Evolutionary conservation across 2,888 invertebrate species (phyloP).

Genomic region (Nysson spinosus): DNA sequence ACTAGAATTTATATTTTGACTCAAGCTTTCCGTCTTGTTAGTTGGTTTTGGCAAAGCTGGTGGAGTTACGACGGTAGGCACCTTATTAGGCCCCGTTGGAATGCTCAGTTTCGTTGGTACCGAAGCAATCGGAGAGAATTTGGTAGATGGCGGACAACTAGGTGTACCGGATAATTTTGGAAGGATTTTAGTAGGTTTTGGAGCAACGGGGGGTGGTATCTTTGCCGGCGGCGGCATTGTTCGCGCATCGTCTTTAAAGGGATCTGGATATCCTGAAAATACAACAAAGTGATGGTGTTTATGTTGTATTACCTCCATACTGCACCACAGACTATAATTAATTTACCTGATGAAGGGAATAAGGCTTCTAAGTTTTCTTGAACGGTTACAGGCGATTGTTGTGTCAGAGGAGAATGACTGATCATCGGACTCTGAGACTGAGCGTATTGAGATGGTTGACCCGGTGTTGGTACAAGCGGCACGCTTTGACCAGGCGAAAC

Average conservation of each 20-base stretch:
- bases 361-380: constrained; percentile 80
- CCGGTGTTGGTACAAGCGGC: constrained; percentile 61
- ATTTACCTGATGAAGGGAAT: constrained; percentile 82
- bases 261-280: constrained; percentile 83
- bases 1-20: constrained; percentile 74
- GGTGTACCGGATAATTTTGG: constrained; percentile 69
- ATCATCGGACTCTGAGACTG: constrained; percentile 72
- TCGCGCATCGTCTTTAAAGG: constrained; percentile 81
- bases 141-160: constrained; percentile 68
- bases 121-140: constrained; percentile 64
- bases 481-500: constrained; percentile 66
- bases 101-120: constrained; percentile 62
- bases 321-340: too few species aligned
- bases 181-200: constrained; percentile 68
- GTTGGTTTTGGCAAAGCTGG: constrained; percentile 70
- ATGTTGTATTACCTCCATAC: too few species aligned
- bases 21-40: constrained; percentile 73
- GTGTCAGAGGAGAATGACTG: constrained; percentile 69
- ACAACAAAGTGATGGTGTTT: too few species aligned
- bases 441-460: constrained; percentile 64
- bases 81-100: constrained; percentile 56
- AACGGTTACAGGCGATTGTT: constrained; percentile 74
- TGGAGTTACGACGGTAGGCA: constrained; percentile 55
- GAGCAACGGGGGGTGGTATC: constrained; percentile 73
- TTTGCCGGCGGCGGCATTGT: constrained; percentile 70